Evolutionary conservation across 2,113 vertebrate genomes (phyloP).

Genomic region (Porphyrio hochstetteri): DNA sequence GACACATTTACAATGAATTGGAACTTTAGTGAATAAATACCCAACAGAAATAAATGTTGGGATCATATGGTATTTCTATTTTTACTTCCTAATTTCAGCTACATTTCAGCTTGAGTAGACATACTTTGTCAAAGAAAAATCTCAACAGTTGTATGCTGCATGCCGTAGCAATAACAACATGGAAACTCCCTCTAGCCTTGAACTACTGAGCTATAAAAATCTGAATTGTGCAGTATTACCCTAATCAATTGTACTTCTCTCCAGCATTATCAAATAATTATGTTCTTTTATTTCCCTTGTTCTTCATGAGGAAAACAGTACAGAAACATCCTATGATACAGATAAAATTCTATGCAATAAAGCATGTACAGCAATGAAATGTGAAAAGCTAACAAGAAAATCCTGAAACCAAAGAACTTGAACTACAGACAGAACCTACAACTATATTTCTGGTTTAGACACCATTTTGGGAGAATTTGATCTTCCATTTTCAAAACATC

Average conservation of each 20-base stretch:
- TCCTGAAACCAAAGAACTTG: neutral
- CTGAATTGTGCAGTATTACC: neutral
- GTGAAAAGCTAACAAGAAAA: neutral
- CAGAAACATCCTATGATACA: neutral
- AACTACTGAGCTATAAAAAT: neutral
- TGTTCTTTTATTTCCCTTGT: neutral
- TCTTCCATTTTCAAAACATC: neutral
- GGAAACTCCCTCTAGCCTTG: neutral
- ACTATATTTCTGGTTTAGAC: neutral
- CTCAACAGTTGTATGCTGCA: neutral
- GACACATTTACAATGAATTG: neutral
- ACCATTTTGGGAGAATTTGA: neutral
- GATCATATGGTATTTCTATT: neutral
- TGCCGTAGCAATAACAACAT: neutral
- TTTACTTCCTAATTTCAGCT: neutral
- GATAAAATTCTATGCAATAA: neutral
- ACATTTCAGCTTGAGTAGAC: neutral
- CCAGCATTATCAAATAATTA: neutral
- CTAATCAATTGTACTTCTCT: neutral
- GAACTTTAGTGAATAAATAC: neutral
- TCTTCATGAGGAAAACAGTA: neutral
- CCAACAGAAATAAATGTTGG: neutral
- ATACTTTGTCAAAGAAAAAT: neutral
- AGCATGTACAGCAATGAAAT: neutral
- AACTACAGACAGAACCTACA: neutral